Evolutionary conservation across 2,888 invertebrate species (phyloP), one percentile per base, ranked within the genome.

Genomic region (Autographa pulchrina): DNA sequence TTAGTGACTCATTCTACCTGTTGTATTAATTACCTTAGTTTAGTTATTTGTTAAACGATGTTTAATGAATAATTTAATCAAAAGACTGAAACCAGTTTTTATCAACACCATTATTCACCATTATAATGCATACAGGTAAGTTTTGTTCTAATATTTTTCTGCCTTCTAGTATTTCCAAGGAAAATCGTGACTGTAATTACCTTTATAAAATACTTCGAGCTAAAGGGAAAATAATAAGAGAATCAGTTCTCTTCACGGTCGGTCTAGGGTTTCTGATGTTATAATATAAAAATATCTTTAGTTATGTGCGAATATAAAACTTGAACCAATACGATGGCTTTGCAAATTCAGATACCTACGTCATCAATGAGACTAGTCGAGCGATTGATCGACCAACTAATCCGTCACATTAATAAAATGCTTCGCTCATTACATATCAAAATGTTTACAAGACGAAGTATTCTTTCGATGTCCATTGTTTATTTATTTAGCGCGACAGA

Each of bases 401-500:
- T 43, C 62, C 25, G 25, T 0, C 6, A 48, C 31, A 61, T 58
- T 32, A 71, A 32, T 41, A 65, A 79, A 78, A 82, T 82, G 20
- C 76, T 66, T 75, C 62, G 61, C 31, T 66, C 71, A 74, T 77
- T 72, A 75, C 67, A 72, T 65, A 72, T 81, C 65, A 71, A 48
- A 70, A 74, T 81, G 77, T 83, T 83, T 81, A 83, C 81, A 81
- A 62, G 62, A 61, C 65, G 35, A 25, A 69, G 68, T 65, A 81
- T 83, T 81, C 79, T 76, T 83, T 76, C 64, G 68, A 43, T 58
- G 72, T 78, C 38, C 72, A 70, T 74, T 83, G 82, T 83, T 83
- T 83, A 73, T 83, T 83, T 83, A 76, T 79, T 83, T 81, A 70
- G 65, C 8, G 62, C 43, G 68, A 76, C 77, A 70, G 67, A 65